A percentile compares a stretch with the other conserved stretches of the same genome.
phyloP scores from a whole-genome alignment of 2,113 vertebrate genomes.

The Solea senegalensis region DNA sequence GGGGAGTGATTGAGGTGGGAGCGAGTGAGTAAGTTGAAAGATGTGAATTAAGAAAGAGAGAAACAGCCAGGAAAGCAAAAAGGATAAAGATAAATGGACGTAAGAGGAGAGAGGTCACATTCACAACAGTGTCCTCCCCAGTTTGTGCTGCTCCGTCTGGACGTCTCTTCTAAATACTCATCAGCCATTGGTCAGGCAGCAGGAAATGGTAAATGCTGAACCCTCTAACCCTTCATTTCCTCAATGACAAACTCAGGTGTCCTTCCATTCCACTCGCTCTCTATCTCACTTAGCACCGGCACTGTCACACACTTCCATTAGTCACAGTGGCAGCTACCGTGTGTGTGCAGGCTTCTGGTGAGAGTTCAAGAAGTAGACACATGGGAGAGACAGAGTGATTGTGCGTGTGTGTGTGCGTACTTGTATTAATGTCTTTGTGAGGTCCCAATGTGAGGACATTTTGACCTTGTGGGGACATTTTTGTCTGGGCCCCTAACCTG shows the following conservation, averaged over 20 bases:
- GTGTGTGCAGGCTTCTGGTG: not conserved
- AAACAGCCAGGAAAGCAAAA: slow-evolving; percentile 16
- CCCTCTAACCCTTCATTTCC: slow-evolving; percentile 57
- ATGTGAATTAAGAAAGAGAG: slow-evolving; percentile 20
- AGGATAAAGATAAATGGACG: slow-evolving; percentile 35
- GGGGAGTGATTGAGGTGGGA: slow-evolving; percentile 35
- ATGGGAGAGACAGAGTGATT: not conserved
- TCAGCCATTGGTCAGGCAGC: slow-evolving; percentile 54
- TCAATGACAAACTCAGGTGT: slow-evolving; percentile 72
- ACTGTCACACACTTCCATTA: slow-evolving; percentile 69
- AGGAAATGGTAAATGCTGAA: slow-evolving; percentile 48
- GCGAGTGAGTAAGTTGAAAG: slow-evolving; percentile 31
- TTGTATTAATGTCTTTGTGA: too few species aligned
- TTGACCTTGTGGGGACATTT: too few species aligned
- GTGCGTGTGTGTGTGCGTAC: not conserved
- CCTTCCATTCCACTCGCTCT: slow-evolving; percentile 68
- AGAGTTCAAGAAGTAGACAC: not conserved
- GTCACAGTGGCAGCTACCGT: slow-evolving; percentile 50
- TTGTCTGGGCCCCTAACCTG: too few species aligned
- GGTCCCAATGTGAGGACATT: too few species aligned
- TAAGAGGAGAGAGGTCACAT: slow-evolving; percentile 43
- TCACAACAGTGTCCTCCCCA: slow-evolving; percentile 21
- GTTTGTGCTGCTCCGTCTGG: slow-evolving; percentile 19
- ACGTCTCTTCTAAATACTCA: slow-evolving; percentile 40
- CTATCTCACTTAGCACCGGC: slow-evolving; percentile 63